Evolutionary conservation across 2,797 vertebrate species (phyloP).

Genomic region (Pangasius sanitwongsei): DNA sequence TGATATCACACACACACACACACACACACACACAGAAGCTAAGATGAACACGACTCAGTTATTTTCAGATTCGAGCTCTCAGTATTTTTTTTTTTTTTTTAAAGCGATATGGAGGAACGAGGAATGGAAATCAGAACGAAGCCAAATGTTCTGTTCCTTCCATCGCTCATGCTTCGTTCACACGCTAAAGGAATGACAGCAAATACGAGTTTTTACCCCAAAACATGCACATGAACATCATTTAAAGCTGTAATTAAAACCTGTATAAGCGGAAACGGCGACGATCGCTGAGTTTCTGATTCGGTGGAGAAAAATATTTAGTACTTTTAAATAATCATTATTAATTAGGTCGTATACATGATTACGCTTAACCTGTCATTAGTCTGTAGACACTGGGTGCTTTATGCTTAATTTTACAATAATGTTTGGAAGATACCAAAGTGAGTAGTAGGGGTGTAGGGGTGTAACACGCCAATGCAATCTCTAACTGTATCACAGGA

Average conservation of each 20-base stretch:
- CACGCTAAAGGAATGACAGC: neutral
- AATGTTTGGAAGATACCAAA: neutral
- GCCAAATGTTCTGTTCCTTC: neutral
- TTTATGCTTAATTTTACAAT: neutral
- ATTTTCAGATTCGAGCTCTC: neutral
- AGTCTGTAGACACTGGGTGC: neutral
- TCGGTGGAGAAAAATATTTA: neutral
- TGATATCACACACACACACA: neutral
- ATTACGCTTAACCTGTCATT: neutral
- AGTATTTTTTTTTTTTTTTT: neutral
- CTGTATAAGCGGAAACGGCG: neutral
- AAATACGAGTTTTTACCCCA: neutral
- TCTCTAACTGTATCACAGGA: neutral
- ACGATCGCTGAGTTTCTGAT: neutral
- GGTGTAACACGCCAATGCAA: neutral
- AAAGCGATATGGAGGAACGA: too few species aligned
- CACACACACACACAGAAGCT: neutral
- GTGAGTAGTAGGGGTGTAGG: neutral
- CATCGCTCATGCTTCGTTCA: neutral
- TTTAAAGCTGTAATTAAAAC: neutral
- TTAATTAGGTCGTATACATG: neutral
- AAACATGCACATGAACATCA: neutral
- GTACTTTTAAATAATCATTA: neutral
- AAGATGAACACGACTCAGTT: neutral
- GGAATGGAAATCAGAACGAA: neutral